Percentiles rank a stretch among this genome's conserved stretches.
phyloP scores from a whole-genome alignment of 2,113 vertebrate genomes.

The Zapornia atra region DNA sequence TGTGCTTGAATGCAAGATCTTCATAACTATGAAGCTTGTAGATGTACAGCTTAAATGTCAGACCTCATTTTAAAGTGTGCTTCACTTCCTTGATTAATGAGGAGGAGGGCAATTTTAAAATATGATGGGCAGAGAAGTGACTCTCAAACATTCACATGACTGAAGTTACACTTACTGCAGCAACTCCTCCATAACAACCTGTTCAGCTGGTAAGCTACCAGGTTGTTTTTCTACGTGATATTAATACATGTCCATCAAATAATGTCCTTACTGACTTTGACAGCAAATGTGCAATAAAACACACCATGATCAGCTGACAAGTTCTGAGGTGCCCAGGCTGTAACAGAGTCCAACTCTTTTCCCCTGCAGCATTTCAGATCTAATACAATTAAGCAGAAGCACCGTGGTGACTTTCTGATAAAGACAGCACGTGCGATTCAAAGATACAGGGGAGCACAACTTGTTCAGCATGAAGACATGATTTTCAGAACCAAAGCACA shows the following conservation, averaged over 20 bases:
- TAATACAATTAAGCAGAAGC: not conserved
- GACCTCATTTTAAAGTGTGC: not conserved
- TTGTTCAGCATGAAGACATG: fast-evolving
- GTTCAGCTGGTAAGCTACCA: not conserved
- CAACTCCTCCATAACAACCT: not conserved
- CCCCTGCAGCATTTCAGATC: not conserved
- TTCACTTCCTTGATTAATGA: not conserved
- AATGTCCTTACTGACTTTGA: not conserved
- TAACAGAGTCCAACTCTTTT: not conserved
- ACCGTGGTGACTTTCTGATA: not conserved
- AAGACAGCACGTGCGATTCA: not conserved
- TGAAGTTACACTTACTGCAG: not conserved
- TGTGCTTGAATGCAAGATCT: not conserved
- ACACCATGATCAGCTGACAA: not conserved
- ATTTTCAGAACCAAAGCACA: not conserved
- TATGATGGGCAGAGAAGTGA: not conserved
- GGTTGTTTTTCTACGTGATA: not conserved
- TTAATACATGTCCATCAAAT: not conserved
- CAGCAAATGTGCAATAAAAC: not conserved
- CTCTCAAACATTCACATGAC: not conserved
- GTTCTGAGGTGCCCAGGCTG: not conserved
- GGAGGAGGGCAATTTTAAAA: not conserved
- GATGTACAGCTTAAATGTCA: not conserved
- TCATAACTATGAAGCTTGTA: not conserved
- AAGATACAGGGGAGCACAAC: not conserved